Percentiles rank a stretch among this genome's conserved stretches.
These are phyloP conservation scores for Helicoverpa zea DNA, from an alignment of 1,140 invertebrate species.

Conservation along the genomic window DNA sequence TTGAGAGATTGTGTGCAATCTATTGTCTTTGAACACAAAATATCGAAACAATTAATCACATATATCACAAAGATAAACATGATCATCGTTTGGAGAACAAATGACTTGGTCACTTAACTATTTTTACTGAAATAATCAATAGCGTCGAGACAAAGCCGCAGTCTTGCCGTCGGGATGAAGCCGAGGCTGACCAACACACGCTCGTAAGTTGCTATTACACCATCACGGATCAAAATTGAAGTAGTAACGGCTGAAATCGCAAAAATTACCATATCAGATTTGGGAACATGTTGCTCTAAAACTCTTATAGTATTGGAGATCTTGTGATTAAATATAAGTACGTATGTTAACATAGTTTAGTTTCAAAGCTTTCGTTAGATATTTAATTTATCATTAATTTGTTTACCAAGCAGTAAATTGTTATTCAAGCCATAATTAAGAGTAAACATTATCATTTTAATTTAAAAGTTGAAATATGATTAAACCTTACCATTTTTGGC, in stretches of 20 bases:
- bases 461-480: background rate
- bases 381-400: too few relatives aligned
- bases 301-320: too few relatives aligned
- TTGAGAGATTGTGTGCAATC: conserved; percentile 11
- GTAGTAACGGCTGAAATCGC: conserved; percentile 87
- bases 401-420: too few relatives aligned
- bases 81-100: background rate
- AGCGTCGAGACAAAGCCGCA: conserved; percentile 89
- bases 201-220: conserved; percentile 88
- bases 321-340: too few relatives aligned
- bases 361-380: too few relatives aligned
- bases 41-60: conserved; percentile 19
- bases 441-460: too few relatives aligned
- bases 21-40: conserved; percentile 13
- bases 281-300: background rate
- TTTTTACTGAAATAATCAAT: conserved; percentile 89
- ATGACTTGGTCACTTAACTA: conserved; percentile 77
- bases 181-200: conserved; percentile 88
- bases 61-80: conserved; percentile 20
- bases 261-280: conserved; percentile 1
- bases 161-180: conserved; percentile 88
- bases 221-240: conserved; percentile 89
- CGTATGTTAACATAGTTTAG: too few relatives aligned
- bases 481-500: conserved; percentile 88
- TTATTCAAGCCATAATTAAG: too few relatives aligned